Evolutionary conservation across 2,797 vertebrate species (phyloP).

Genomic region (Prunella strophiata): DNA sequence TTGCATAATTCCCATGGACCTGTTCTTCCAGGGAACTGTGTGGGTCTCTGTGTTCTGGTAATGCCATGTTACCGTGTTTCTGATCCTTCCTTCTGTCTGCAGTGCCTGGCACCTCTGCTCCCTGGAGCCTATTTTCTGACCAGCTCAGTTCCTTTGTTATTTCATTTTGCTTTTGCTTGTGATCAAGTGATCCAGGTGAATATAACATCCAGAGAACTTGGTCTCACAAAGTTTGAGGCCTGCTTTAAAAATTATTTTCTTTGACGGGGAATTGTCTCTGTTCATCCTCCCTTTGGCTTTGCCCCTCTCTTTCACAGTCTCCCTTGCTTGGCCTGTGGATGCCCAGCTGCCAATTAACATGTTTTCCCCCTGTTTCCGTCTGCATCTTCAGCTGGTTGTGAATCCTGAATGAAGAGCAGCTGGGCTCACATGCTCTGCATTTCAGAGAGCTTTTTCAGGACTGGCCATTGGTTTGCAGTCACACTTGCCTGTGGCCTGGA

Average conservation of each 20-base stretch:
- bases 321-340: background rate
- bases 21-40: background rate
- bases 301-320: background rate
- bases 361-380: background rate
- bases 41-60: background rate
- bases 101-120: accelerated
- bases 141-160: background rate
- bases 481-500: background rate
- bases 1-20: accelerated
- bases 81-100: background rate
- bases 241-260: background rate
- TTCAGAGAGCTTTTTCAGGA: conserved; percentile 17
- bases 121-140: background rate
- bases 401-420: conserved; percentile 8
- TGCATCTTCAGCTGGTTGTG: conserved; percentile 23
- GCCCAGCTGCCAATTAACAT: background rate
- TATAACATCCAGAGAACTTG: background rate
- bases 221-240: background rate
- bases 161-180: background rate
- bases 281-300: background rate
- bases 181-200: background rate
- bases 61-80: accelerated
- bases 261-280: background rate
- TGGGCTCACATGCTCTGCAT: background rate
- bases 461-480: background rate